These are phyloP conservation scores for Oithona nana DNA, from an alignment of 2,888 invertebrate species.

Conservation along the genomic window DNA sequence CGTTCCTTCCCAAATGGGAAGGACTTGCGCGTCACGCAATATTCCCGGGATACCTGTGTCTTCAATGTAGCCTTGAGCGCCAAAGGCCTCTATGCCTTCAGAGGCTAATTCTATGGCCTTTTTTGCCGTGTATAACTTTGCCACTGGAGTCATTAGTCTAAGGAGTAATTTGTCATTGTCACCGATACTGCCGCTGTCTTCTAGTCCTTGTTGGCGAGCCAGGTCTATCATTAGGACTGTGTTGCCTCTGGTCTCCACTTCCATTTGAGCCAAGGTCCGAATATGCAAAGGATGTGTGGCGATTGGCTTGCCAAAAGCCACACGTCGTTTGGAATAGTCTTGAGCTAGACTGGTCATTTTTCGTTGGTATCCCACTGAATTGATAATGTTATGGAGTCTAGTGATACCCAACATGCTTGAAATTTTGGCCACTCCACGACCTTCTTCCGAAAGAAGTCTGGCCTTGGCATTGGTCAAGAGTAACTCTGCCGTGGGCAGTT, in stretches of 20 bases:
- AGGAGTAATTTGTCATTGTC: slow-evolving; percentile 28
- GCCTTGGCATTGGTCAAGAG: slow-evolving; percentile 34
- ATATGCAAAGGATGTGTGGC: slow-evolving; percentile 33
- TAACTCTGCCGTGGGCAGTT: slow-evolving; percentile 38
- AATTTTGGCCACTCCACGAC: slow-evolving; percentile 34
- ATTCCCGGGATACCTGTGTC: slow-evolving; percentile 35
- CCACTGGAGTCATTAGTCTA: slow-evolving; percentile 34
- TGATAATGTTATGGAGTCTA: slow-evolving; percentile 34
- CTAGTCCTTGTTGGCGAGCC: slow-evolving; percentile 23
- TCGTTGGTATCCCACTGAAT: slow-evolving; percentile 30
- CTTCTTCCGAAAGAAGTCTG: slow-evolving; percentile 29
- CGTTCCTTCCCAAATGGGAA: slow-evolving; percentile 40
- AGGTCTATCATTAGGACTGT: slow-evolving; percentile 31
- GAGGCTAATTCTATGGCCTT: slow-evolving; percentile 32
- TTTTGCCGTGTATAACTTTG: slow-evolving; percentile 37
- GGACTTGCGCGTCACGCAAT: slow-evolving; percentile 36
- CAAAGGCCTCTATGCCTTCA: slow-evolving; percentile 36
- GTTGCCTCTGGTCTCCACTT: slow-evolving; percentile 33
- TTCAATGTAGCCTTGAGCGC: slow-evolving; percentile 39
- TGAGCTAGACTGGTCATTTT: slow-evolving; percentile 32
- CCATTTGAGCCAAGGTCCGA: slow-evolving; percentile 33
- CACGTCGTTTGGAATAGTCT: slow-evolving; percentile 32
- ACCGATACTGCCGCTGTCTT: neutral
- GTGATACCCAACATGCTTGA: slow-evolving; percentile 36
- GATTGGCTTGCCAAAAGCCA: slow-evolving; percentile 32